These are phyloP conservation scores for Brenthis hecate DNA, from an alignment of 2,888 invertebrate species.

Conservation along the genomic window DNA sequence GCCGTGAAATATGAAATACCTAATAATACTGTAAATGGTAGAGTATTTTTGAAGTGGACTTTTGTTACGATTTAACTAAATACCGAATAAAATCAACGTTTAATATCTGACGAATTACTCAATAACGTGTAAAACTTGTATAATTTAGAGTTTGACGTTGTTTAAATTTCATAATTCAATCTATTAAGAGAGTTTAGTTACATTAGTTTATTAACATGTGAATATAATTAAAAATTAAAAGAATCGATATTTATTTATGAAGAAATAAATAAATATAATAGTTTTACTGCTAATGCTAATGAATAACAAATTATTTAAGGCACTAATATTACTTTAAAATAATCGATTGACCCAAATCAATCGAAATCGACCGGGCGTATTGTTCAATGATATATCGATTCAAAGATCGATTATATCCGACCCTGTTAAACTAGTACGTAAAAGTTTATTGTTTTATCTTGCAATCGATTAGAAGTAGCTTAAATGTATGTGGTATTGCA, in stretches of 20 bases:
- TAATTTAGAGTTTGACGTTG: no score
- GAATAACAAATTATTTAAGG: background rate
- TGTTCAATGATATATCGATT: constrained; percentile 51
- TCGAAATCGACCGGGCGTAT: constrained; percentile 53
- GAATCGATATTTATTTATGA: no score
- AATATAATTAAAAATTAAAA: no score
- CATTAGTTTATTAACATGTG: no score
- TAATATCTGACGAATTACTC: no score
- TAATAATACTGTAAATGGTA: constrained; percentile 4
- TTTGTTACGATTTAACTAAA: background rate
- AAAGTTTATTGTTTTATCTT: constrained; percentile 54
- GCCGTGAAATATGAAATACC: constrained; percentile 8
- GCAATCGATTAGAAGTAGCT: constrained; percentile 50
- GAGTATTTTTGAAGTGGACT: background rate
- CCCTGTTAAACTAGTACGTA: constrained; percentile 47
- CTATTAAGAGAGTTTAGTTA: no score
- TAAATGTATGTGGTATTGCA: background rate
- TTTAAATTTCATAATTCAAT: no score
- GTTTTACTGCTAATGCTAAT: no score
- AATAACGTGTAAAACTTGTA: no score
- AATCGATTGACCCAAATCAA: constrained; percentile 55
- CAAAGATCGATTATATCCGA: constrained; percentile 42
- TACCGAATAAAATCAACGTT: background rate
- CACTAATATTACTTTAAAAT: constrained; percentile 36
- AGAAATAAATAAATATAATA: no score